Evolutionary conservation across 2,888 invertebrate species (phyloP), one percentile per base, ranked within the genome.

Genomic region (Marasmarcha lunaedactyla): DNA sequence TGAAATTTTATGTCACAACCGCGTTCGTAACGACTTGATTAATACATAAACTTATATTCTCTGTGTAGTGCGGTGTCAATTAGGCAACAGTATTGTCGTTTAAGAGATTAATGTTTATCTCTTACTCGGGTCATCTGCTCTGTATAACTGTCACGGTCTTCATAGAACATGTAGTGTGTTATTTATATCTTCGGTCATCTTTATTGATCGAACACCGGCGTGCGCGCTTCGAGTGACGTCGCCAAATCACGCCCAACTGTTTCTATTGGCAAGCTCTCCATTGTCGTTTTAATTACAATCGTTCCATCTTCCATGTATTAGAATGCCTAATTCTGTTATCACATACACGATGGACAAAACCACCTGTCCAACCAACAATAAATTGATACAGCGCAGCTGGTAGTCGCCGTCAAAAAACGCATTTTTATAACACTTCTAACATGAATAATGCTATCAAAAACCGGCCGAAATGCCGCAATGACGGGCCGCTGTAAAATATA

Each of bases 381-480:
- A 74, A 71, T 72, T 53, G 57, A 56, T 52, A 55, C 47, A 42
- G 37, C 55, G 41, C 77, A 74, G 61, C 71, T 77, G 77, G 64
- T 58, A 55, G 55, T 55, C 54, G 64, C 59, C 52, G 71, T 77
- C 72, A 72, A 72, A 72, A 70, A 69, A 66, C 68, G 49, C 61
- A 63, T 70, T 76, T 79, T 78, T 76, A 76, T 62, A 62, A 71
- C 69, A 64, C 63, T 65, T 56, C 54, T 42, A 58, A 68, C 66
- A 73, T 79, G 73, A 70, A 78, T 74, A 77, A 63, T 57, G 65
- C 68, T 59, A 78, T 77, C 70, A 78, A 76, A 78, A 59, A 54
- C 57, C 65, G 61, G 55, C 59, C 47, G 59, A 63, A 74, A 71
- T 57, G 66, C 66, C 70, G 65, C 69, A 76, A 71, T 64, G 71